A percentile compares a stretch with the other conserved stretches of the same genome.
Conservation (phyloP, 1,140 invertebrate genomes). For the Cydia fagiglandana region DNA sequence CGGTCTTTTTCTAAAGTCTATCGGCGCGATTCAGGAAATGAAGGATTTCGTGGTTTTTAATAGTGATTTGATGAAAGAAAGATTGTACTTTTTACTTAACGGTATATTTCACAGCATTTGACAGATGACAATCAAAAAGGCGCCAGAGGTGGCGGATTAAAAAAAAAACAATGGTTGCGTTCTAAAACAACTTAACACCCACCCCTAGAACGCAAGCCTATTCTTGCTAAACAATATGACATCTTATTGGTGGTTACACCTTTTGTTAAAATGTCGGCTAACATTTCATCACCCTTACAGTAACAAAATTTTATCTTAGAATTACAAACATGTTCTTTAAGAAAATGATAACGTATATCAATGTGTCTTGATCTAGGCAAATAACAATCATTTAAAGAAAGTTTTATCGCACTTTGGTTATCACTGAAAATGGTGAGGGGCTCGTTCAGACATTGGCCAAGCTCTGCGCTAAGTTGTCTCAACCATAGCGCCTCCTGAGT, state of each 20-base stretch:
- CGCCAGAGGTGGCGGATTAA: no score
- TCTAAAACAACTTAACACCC: slow-evolving; percentile 43
- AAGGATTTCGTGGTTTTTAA: no score
- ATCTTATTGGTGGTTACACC: slow-evolving; percentile 38
- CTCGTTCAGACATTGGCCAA: slow-evolving; percentile 36
- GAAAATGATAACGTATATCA: slow-evolving; percentile 55
- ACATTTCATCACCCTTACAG: slow-evolving; percentile 45
- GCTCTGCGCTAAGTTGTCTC: slow-evolving; percentile 38
- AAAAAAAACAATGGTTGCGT: no score
- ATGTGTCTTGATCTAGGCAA: slow-evolving; percentile 58
- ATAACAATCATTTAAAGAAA: slow-evolving; percentile 61
- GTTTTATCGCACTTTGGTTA: slow-evolving; percentile 61
- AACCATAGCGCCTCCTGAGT: slow-evolving; percentile 45
- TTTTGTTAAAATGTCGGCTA: slow-evolving; percentile 53
- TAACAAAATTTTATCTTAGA: slow-evolving; percentile 45
- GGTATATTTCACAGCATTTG: no score
- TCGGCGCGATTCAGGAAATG: no score
- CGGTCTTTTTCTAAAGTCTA: no score
- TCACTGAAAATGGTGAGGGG: slow-evolving; percentile 43
- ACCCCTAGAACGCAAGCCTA: slow-evolving; percentile 42
- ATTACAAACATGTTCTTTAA: slow-evolving; percentile 49
- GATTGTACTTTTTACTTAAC: no score
- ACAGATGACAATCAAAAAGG: no score
- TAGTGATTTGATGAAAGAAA: no score
- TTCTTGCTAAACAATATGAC: slow-evolving; percentile 34